These are phyloP conservation scores for Dichetophora obliterata DNA, from an alignment of 2,888 invertebrate species.

Conservation along the genomic window DNA sequence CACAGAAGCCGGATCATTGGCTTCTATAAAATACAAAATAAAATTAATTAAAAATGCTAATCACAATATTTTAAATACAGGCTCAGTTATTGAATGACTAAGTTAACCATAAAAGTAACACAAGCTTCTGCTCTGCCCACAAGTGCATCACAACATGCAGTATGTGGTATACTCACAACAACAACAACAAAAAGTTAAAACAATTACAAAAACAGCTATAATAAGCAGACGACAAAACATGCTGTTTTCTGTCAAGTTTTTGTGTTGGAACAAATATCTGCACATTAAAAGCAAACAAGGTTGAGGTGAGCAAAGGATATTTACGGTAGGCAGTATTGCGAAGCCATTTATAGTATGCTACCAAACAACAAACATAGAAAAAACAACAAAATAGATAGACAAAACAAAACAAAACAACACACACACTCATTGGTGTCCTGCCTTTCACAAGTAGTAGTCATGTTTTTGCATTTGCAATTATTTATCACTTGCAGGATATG, in stretches of 20 bases:
- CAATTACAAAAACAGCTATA: no score
- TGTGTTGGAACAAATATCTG: conserved; percentile 18
- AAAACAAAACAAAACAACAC: neutral
- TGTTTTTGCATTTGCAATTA: conserved; percentile 36
- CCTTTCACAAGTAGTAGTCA: conserved; percentile 7
- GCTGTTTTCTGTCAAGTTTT: conserved; percentile 28
- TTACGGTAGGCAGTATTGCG: neutral
- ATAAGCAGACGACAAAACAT: conserved; percentile 15
- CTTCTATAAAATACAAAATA: no score
- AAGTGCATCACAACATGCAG: no score
- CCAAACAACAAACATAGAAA: neutral
- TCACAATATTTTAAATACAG: no score
- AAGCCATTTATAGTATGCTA: neutral
- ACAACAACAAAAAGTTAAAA: no score
- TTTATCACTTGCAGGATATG: conserved; percentile 32
- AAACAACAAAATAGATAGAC: neutral
- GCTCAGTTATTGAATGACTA: no score
- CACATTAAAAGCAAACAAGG: neutral
- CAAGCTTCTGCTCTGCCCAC: no score
- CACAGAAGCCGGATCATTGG: no score
- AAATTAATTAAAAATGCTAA: no score
- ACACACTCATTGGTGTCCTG: neutral
- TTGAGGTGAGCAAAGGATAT: neutral
- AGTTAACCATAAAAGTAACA: no score
- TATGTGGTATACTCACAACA: no score